Evolutionary conservation across 2,797 vertebrate genomes (phyloP), one percentile per base, ranked within the genome.

Genomic region (Danio kyathit): DNA sequence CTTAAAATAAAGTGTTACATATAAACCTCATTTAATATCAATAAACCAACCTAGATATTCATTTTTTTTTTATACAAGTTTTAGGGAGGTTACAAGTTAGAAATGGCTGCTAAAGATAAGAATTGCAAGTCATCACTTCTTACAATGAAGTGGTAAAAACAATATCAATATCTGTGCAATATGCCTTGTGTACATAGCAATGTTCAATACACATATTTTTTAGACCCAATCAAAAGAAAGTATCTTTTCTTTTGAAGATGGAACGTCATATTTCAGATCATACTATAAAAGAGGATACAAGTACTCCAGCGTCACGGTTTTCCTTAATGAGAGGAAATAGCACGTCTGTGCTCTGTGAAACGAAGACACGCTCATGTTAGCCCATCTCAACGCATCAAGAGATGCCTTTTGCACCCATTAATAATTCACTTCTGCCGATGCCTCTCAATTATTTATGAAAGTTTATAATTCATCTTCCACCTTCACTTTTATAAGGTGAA

Each of bases 381-480:
- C 41, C 79, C 71, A 51, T 71, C 71, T 73, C 74, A 38, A 65
- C 44, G 5, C 57, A 59, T 51, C 38, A 49, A 67, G 44, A 81
- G n/a, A 80, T 80, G 76, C 83, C 76, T 90, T 88, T 85, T 88
- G 88, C 85, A 76, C 14, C 6, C 84, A 92, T 94, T 88, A 94
- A 95, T 94, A 92, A 94, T 95, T 93, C 86, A 95, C 72, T 83
- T 83, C 79, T 3, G 85, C 89, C 90, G 90, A 90, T 93, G 89
- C 82, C 87, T 88, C 90, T 95, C 91, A 94, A 94, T 95, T 93
- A 94, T 95, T 93, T 88, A 94, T 94, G 88, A 90, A 88, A 88
- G 91, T 91, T 85, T 91, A 87, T 80, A 83, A 87, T 85, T 86
- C 83, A 87, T 83, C 79, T 83, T 74, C 84, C 61, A 76, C 82